phyloP scores from a whole-genome alignment of 1,140 invertebrate species.

The Magallana ariakensis region DNA sequence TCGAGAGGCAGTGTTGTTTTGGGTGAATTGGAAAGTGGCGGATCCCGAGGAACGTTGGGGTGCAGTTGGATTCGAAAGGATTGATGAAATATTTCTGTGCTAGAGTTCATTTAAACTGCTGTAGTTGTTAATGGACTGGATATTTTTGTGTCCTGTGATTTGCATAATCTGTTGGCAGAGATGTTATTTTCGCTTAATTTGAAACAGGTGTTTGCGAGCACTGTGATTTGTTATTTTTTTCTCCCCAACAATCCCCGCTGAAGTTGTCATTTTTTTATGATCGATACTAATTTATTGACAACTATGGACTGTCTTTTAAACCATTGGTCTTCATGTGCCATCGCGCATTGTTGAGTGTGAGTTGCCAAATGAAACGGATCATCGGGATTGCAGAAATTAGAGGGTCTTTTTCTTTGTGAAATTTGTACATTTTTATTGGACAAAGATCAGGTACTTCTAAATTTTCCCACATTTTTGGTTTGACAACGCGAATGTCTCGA shows the following conservation, averaged over 20 bases:
- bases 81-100: not conserved
- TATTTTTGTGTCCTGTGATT: conserved; percentile 37
- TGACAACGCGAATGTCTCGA: not conserved
- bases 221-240: not conserved
- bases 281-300: not conserved
- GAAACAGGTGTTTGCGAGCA: conserved; percentile 1
- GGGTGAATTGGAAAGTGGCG: not conserved
- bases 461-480: not conserved
- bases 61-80: not conserved
- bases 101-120: not conserved
- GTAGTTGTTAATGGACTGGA: too few relatives aligned
- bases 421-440: conserved; percentile 15
- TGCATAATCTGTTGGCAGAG: conserved; percentile 7
- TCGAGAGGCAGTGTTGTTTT: not conserved
- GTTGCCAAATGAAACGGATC: conserved; percentile 18
- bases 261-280: not conserved
- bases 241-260: not conserved
- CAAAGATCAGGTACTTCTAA: conserved; percentile 1
- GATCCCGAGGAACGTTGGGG: not conserved
- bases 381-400: not conserved
- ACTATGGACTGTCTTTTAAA: not conserved
- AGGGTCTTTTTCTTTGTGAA: not conserved
- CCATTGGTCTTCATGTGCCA: not conserved
- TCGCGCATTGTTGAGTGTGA: not conserved
- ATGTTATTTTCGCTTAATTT: conserved; percentile 25